Percentiles rank a stretch among this genome's conserved stretches.
These are phyloP conservation scores for Phalera bucephala DNA, from an alignment of 2,888 invertebrate genomes.

Conservation along the genomic window DNA sequence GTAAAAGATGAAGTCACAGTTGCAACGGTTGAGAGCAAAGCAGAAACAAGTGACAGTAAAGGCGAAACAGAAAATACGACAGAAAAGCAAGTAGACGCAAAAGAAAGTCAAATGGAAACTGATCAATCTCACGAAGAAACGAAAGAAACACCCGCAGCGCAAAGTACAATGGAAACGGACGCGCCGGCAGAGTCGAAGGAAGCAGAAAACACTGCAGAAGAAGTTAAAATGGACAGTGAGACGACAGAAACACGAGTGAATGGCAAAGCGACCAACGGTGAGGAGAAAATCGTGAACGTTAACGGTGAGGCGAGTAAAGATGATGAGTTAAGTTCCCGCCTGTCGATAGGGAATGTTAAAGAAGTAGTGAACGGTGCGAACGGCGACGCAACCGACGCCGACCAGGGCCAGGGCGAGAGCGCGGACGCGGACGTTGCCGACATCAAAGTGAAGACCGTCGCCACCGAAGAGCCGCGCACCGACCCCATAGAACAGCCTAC, in stretches of 20 bases:
- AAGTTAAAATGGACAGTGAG: conserved; percentile 37
- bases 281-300: conserved; percentile 41
- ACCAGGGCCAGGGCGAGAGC: conserved; percentile 67
- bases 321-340: conserved; percentile 59
- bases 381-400: conserved; percentile 43
- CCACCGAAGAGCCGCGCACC: conserved; percentile 68
- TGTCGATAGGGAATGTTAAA: conserved; percentile 64
- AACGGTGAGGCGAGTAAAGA: conserved; percentile 62
- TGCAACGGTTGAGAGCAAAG: conserved; percentile 9
- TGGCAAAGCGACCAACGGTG: conserved; percentile 62
- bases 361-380: conserved; percentile 52
- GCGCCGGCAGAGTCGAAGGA: conserved; percentile 23
- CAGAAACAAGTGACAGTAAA: conserved; percentile 21
- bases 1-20: conserved; percentile 15
- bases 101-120: conserved; percentile 6
- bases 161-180: conserved; percentile 19
- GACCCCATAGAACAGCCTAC: conserved; percentile 76
- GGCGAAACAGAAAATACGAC: conserved; percentile 12
- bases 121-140: conserved; percentile 11
- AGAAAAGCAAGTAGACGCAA: conserved; percentile 10
- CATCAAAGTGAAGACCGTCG: conserved; percentile 82
- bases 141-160: conserved; percentile 10
- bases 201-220: conserved; percentile 23
- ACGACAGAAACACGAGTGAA: conserved; percentile 57
- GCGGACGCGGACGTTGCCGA: conserved; percentile 59